Evolutionary conservation across 2,113 vertebrate species (phyloP).

Genomic region (Perca fluviatilis): DNA sequence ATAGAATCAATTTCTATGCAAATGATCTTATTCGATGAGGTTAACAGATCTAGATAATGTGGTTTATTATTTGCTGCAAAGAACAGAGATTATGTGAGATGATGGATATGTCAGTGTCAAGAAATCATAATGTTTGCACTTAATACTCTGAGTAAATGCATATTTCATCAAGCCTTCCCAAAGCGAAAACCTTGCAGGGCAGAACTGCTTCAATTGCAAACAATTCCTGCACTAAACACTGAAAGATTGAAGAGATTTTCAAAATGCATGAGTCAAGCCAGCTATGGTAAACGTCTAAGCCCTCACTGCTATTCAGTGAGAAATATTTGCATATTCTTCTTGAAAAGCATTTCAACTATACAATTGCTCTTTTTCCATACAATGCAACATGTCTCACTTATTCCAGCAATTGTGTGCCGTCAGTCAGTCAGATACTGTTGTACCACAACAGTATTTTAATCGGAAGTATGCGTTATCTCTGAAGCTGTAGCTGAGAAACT

Average conservation of each 20-base stretch:
- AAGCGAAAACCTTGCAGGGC: conserved; percentile 29
- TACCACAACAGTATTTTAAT: neutral
- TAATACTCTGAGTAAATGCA: conserved; percentile 71
- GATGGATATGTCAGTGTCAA: conserved; percentile 78
- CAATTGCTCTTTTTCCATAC: neutral
- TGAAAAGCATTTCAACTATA: neutral
- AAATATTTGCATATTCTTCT: neutral
- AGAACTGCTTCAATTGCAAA: conserved; percentile 32
- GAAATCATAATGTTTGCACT: conserved; percentile 77
- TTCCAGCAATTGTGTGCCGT: neutral
- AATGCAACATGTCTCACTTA: neutral
- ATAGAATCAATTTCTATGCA: conserved; percentile 87
- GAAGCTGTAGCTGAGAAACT: neutral
- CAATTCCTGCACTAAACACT: conserved; percentile 18
- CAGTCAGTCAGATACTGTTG: too few relatives aligned
- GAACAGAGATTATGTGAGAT: conserved; percentile 74
- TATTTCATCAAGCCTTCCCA: conserved; percentile 65
- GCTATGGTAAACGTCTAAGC: neutral
- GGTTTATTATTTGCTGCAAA: conserved; percentile 78
- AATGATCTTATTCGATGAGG: conserved; percentile 79
- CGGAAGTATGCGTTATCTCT: neutral
- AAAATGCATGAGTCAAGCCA: conserved; percentile 10
- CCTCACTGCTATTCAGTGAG: neutral
- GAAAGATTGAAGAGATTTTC: neutral
- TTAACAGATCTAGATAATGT: conserved; percentile 80